Conservation (phyloP, 2,113 vertebrate genomes). For the Chelonoidis abingdonii region DNA sequence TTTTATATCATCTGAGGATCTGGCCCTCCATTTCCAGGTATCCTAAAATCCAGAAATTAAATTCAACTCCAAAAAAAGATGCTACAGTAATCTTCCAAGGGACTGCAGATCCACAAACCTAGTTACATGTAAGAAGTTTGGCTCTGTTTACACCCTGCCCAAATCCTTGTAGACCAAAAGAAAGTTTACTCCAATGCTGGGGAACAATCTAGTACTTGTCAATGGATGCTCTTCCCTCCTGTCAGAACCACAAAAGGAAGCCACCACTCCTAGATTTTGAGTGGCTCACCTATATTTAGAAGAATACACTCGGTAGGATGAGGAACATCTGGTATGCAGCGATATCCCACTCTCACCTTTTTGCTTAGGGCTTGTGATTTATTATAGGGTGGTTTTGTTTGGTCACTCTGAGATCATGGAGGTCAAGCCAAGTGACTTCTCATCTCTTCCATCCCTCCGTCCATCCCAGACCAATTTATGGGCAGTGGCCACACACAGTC, state of each 20-base stretch:
- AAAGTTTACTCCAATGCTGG: not conserved
- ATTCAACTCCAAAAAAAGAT: not conserved
- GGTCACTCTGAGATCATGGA: not conserved
- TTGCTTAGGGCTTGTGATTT: not conserved
- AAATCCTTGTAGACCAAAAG: not conserved
- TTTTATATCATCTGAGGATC: fast-evolving
- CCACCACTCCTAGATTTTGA: fast-evolving
- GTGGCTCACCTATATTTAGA: slow-evolving; percentile 3
- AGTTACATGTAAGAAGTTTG: not conserved
- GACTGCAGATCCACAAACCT: not conserved
- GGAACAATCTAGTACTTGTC: not conserved
- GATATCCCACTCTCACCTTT: not conserved
- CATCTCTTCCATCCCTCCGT: not conserved
- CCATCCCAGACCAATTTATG: not conserved
- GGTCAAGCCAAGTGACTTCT: not conserved
- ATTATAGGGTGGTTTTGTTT: not conserved
- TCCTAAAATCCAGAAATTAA: not conserved
- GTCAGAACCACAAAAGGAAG: not conserved
- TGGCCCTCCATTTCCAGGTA: not conserved
- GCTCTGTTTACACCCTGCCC: not conserved
- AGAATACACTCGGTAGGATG: not conserved
- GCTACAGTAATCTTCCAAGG: not conserved
- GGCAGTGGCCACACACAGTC: fast-evolving
- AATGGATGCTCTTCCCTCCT: not conserved
- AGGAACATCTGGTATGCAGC: not conserved